Evolutionary conservation across 2,113 vertebrate species (phyloP).

Genomic region (Coreoperca whiteheadi): DNA sequence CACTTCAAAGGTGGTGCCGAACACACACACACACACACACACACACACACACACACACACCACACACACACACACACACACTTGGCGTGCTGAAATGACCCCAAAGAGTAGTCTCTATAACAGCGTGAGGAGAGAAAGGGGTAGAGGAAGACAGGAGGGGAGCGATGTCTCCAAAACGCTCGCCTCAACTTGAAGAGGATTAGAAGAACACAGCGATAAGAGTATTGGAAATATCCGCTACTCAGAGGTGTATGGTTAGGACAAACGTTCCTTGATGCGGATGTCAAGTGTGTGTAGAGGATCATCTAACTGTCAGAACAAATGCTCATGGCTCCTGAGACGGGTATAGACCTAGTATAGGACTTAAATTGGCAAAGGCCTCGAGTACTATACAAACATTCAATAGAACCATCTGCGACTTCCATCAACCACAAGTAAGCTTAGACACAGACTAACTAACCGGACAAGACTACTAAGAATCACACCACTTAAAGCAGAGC

Average conservation of each 20-base stretch:
- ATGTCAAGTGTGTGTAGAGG: neutral
- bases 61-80: neutral
- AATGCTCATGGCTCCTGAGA: neutral
- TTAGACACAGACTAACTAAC: neutral
- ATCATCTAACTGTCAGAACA: neutral
- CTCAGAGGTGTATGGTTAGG: neutral
- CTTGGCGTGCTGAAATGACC: neutral
- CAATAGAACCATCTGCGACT: neutral
- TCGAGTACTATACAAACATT: neutral
- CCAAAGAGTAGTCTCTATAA: conserved; percentile 13
- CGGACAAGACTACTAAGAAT: neutral
- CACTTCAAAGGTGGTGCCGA: conserved; percentile 49
- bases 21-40: conserved; percentile 14
- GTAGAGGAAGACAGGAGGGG: neutral
- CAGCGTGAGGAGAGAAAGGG: neutral
- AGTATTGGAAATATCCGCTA: neutral
- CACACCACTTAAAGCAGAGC: neutral
- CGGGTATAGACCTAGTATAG: neutral
- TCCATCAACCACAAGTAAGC: neutral
- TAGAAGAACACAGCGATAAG: neutral
- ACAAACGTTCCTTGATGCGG: neutral
- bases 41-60: neutral
- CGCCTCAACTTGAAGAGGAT: neutral
- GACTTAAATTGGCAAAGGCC: neutral
- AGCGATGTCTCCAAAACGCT: conserved; percentile 4